Conservation (phyloP, 2,888 invertebrate species). For the Hesperia comma region DNA sequence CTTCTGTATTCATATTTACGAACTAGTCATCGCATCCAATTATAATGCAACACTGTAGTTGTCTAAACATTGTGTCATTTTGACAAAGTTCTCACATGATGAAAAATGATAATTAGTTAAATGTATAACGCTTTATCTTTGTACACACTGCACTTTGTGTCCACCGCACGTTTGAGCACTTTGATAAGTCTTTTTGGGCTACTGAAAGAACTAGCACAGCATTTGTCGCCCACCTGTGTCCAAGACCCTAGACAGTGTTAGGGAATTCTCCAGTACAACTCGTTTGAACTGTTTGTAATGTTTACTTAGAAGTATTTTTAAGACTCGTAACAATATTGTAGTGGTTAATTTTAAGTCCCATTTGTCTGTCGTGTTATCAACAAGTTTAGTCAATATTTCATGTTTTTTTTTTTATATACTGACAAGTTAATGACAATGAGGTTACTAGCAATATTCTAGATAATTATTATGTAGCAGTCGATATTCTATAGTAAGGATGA, state of each 20-base stretch:
- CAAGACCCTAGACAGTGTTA: constrained; percentile 24
- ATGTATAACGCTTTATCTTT: too few relatives aligned
- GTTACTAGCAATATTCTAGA: constrained; percentile 24
- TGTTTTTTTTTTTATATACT: constrained; percentile 43
- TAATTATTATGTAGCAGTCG: constrained; percentile 37
- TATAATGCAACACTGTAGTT: too few relatives aligned
- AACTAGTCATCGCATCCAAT: too few relatives aligned
- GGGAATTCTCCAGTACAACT: constrained; percentile 22
- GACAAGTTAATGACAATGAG: constrained; percentile 35
- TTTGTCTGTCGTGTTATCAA: constrained; percentile 13
- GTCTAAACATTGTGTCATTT: too few relatives aligned
- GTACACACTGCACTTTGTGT: too few relatives aligned
- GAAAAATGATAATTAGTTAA: too few relatives aligned
- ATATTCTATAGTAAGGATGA: constrained; percentile 41
- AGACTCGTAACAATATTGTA: constrained; percentile 18
- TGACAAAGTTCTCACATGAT: too few relatives aligned
- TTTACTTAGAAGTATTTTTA: constrained; percentile 23
- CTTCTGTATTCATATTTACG: too few relatives aligned
- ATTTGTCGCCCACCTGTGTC: not conserved
- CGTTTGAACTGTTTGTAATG: constrained; percentile 18
- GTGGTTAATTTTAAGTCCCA: constrained; percentile 18
- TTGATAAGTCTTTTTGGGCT: too few relatives aligned
- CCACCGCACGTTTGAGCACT: too few relatives aligned
- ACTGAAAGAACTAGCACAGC: too few relatives aligned
- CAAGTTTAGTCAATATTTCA: constrained; percentile 25